phyloP scores from a whole-genome alignment of 2,113 vertebrate species.

The Hippoglossus stenolepis region DNA sequence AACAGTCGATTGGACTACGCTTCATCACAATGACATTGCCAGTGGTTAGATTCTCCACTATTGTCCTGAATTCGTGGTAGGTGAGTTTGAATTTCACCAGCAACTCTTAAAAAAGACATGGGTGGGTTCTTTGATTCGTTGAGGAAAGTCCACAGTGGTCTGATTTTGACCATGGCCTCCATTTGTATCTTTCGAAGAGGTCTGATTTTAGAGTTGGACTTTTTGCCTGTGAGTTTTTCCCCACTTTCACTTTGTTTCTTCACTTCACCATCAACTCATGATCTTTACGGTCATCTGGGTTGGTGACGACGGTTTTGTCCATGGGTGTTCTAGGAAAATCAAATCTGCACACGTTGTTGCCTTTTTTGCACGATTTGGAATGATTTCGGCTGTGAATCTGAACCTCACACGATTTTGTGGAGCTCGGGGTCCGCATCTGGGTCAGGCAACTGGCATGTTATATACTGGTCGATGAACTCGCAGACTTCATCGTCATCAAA shows the following conservation, averaged over 20 bases:
- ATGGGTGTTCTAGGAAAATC: not conserved
- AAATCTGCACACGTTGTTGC: not conserved
- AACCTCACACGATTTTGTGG: not conserved
- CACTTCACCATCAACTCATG: not conserved
- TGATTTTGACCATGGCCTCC: not conserved
- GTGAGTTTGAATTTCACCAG: not conserved
- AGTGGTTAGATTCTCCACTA: not conserved
- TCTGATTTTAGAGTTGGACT: not conserved
- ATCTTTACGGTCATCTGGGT: not conserved
- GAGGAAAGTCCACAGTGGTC: not conserved
- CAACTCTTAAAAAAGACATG: not conserved
- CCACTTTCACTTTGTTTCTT: too few species aligned
- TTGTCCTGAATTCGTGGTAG: not conserved
- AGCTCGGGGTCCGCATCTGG: not conserved
- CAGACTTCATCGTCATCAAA: not conserved
- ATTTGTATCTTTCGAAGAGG: not conserved
- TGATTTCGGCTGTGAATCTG: not conserved
- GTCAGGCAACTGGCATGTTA: not conserved
- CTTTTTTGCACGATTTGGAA: not conserved
- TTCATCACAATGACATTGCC: not conserved
- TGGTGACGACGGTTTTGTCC: too few species aligned
- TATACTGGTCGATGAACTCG: not conserved
- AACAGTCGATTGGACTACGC: not conserved
- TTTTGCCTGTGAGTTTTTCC: not conserved
- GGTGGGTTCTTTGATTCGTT: not conserved